These are phyloP conservation scores for Coregonus sp. DNA, from an alignment of 2,797 vertebrate genomes.

Conservation along the genomic window DNA sequence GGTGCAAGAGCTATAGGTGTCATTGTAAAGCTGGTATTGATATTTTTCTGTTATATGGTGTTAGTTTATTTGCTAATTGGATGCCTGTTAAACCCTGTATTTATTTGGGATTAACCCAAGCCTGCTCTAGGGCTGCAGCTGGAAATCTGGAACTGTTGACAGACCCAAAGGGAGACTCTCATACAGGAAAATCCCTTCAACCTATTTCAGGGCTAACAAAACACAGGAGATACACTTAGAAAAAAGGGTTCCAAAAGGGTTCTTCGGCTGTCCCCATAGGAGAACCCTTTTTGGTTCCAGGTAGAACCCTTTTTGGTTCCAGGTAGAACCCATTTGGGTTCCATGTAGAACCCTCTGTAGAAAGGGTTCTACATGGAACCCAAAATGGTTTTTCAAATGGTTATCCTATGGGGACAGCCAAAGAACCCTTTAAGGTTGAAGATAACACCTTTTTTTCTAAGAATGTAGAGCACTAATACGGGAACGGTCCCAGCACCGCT, in stretches of 20 bases:
- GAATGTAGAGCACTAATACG: too few species aligned
- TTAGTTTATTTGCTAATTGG: constrained; percentile 9
- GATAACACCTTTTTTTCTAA: too few species aligned
- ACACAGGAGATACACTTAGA: background rate
- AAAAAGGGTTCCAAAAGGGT: too few species aligned
- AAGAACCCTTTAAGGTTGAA: too few species aligned
- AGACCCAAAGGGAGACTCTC: background rate
- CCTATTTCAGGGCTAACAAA: background rate
- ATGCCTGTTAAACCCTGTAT: background rate
- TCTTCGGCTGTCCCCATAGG: too few species aligned
- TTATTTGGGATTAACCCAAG: constrained; percentile 3
- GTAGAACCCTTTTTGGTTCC: too few species aligned
- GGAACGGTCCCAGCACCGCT: background rate
- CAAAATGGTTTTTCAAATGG: too few species aligned
- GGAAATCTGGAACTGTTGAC: background rate
- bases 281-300: too few species aligned
- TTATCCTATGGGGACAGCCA: too few species aligned
- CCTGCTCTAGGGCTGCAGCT: background rate
- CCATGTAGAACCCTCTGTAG: too few species aligned
- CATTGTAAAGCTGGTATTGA: constrained; percentile 1
- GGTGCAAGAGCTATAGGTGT: background rate
- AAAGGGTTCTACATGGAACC: too few species aligned
- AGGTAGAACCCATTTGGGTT: too few species aligned
- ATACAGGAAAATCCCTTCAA: background rate
- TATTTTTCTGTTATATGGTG: background rate